Evolutionary conservation across 2,888 invertebrate species (phyloP), one percentile per base, ranked within the genome.

Genomic region (Catocala nupta): DNA sequence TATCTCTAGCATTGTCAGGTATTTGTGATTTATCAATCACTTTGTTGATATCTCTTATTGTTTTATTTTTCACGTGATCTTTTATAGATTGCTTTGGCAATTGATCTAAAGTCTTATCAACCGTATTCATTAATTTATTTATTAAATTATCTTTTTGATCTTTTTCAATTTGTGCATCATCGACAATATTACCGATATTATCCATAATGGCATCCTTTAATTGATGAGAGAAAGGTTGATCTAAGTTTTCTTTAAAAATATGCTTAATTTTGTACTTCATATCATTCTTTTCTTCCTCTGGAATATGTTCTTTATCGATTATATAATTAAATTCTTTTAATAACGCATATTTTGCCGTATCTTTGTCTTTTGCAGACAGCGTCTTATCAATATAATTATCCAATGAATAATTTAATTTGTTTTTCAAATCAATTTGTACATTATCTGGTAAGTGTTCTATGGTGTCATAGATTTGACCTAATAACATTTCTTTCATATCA

Each of bases 341-440:
- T 11, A 77, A 25, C 39, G 54, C 52, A 12, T 57, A 13, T 43
- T 57, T 59, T 6, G 63, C 13, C 12, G 53, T 45, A 44, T 43
- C 16, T 10, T 70, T 55, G 45, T 67, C 59, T 12, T 55, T 42
- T 39, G 42, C 34, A 39, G 45, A 9, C 11, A 56, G 42, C 36
- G 58, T 51, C 3, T 64, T 49, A 11, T 65, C 60, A 42, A 75
- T 48, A 53, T 68, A 62, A 43, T 73, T 68, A n/a, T 67, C 53
- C 16, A 82, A 36, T 12, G 72, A 53, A 12, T 58, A 53, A 11
- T 71, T 59, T 9, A 73, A 42, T 5, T 62, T 44, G 8, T 71
- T 54, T 16, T 66, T 50, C 43, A 78, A 43, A 36, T 70, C 57
- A 3, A 45, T 25, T 55, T 68, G 73, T 0, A 53, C 62, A 63